Evolutionary conservation across 2,888 invertebrate species (phyloP), one percentile per base, ranked within the genome.

Genomic region (Cephus spinipes): DNA sequence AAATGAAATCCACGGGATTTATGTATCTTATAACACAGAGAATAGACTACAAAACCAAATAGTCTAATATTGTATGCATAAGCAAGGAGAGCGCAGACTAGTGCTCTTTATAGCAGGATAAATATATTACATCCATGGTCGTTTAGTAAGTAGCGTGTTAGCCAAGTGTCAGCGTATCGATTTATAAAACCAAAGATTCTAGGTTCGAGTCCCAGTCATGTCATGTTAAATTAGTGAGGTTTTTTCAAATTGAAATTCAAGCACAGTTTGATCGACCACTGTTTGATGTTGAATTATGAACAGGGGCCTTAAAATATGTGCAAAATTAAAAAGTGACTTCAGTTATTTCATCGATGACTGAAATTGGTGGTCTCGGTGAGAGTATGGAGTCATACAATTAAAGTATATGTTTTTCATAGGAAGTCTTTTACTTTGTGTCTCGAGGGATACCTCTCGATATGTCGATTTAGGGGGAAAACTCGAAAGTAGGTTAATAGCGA

Each of bases 241-340:
- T 23, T 55, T 55, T 55, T 55, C 23, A 23, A 6, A 55, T 2
- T 55, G 23, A 23, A 55, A 55, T 55, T 55, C 23, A 55, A 23
- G 90, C 90, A 90, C 86, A 87, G 86, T 88, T 90, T 90, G 89
- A 90, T 90, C 90, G 83, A 87, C 83, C 85, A 84, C 79, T 84
- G 86, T 82, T 82, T 76, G 36, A 36, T 31, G 69, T 71, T 75
- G 79, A 40, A 1, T 36, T 34, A 36, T 86, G 71, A 84, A 77
- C 84, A 82, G 77, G 78, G 87, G 81, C 88, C 86, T 88, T 89
- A 90, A 89, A 88, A 78, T 84, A 86, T 86, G 88, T 90, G 90
- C 89, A 36, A 90, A 69, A 90, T 55, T 9, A 35, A 35, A 87
- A 87, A 81, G 36, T 79, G 85, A 76, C 85, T 85, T 79, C 76